phyloP scores from a whole-genome alignment of 2,888 invertebrate genomes.

The Ophion slaviceki region DNA sequence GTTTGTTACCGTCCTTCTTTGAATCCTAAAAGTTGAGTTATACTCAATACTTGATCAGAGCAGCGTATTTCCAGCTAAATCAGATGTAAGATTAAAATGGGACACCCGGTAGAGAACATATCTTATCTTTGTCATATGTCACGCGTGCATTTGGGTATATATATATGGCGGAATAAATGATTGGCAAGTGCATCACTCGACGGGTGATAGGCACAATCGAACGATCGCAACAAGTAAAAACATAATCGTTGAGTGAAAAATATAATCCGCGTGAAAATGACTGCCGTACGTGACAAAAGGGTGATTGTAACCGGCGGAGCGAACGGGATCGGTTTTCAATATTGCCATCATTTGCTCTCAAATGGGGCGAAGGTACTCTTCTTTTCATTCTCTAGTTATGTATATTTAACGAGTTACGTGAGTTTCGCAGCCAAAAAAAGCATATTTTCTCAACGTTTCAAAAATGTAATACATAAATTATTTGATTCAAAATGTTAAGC shows the following conservation, averaged over 20 bases:
- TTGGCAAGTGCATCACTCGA: background rate
- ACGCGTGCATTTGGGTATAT: background rate
- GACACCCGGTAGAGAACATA: too few species aligned
- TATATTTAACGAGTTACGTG: too few species aligned
- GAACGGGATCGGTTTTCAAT: slow-evolving; percentile 84
- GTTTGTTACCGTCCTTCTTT: too few species aligned
- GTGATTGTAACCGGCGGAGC: slow-evolving; percentile 85
- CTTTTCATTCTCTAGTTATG: background rate
- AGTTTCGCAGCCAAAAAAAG: too few species aligned
- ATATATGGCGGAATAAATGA: background rate
- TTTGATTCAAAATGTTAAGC: too few species aligned
- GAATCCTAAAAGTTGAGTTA: too few species aligned
- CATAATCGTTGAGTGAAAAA: background rate
- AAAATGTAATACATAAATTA: too few species aligned
- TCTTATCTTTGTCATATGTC: background rate
- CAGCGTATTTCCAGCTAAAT: too few species aligned
- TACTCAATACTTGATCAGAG: too few species aligned
- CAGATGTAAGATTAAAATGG: too few species aligned
- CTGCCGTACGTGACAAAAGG: slow-evolving; percentile 68
- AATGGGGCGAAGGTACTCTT: slow-evolving; percentile 80
- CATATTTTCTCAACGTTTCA: too few species aligned
- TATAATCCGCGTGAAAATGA: slow-evolving; percentile 6
- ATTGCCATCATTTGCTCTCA: slow-evolving; percentile 83
- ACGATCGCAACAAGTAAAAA: background rate
- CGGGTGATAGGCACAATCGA: background rate